Evolutionary conservation across 2,888 invertebrate species (phyloP).

Genomic region (Ochropleura plecta): DNA sequence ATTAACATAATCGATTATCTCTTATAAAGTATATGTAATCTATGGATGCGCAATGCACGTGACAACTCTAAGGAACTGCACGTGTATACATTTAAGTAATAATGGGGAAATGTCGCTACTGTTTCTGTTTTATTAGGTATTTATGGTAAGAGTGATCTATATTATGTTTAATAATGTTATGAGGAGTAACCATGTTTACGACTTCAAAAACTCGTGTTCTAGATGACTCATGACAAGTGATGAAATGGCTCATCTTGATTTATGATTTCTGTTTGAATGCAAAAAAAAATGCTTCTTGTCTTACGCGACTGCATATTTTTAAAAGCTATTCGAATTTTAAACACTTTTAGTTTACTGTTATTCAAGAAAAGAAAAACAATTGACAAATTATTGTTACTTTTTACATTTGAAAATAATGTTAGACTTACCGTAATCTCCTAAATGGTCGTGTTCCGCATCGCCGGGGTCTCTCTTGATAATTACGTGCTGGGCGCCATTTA

Average conservation of each 20-base stretch:
- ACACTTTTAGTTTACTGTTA: slow-evolving; percentile 33
- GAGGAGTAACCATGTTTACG: slow-evolving; percentile 42
- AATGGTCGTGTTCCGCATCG: slow-evolving; percentile 90
- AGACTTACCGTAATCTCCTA: slow-evolving; percentile 95
- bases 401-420: neutral
- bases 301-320: slow-evolving; percentile 9
- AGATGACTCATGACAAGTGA: slow-evolving; percentile 4
- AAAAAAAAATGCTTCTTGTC: slow-evolving; percentile 8
- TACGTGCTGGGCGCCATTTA: slow-evolving; percentile 93
- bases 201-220: slow-evolving; percentile 19
- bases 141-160: slow-evolving; percentile 38
- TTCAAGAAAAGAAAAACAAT: neutral
- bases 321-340: slow-evolving; percentile 20
- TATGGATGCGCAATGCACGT: slow-evolving; percentile 68
- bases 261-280: slow-evolving; percentile 29
- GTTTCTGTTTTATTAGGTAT: slow-evolving; percentile 47
- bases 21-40: slow-evolving; percentile 64
- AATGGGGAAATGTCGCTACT: slow-evolving; percentile 51
- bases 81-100: slow-evolving; percentile 64
- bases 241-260: slow-evolving; percentile 27
- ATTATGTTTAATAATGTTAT: slow-evolving; percentile 49
- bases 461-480: slow-evolving; percentile 93
- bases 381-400: neutral
- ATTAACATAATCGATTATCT: slow-evolving; percentile 72
- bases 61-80: slow-evolving; percentile 59